Evolutionary conservation across 2,797 vertebrate genomes (phyloP), one percentile per base, ranked within the genome.

Genomic region (Helostoma temminkii): DNA sequence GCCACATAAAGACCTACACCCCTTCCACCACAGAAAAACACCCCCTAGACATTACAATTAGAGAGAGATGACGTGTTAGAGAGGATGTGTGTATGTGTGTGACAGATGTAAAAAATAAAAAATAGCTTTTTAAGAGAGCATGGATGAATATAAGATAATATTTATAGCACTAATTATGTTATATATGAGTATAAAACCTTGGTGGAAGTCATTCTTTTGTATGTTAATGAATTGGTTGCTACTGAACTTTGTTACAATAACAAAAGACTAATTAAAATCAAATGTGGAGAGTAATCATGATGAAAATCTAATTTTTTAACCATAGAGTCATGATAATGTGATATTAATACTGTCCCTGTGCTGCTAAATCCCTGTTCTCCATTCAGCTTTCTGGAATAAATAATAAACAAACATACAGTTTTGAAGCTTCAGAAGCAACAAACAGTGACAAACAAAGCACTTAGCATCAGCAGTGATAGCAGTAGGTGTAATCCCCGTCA

Each of bases 11-110:
- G 50, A 26, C 76, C 53, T 24, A 63, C 39, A 18, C 26, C 54
- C 46, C 36, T 39, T 39, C 37, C 37, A 15, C 56, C 30, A 26
- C 60, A 62, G 52, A 77, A 73, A 82, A 43, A 66, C 65, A 71
- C 64, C 46, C n/a, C 71, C 32, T 68, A 55, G 78, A 81, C 76
- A 60, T 74, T 53, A 82, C 76, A 86, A 75, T 85, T 70, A 73
- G 74, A 80, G 61, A 50, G 45, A 68, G 34, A 53, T 61, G 49
- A 50, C 47, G 56, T 66, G 63, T 68, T 16, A 3, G 18, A 50
- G 72, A n/a, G 62, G 6, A 3, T 25, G 60, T 47, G 46, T 12
- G 61, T 58, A 58, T 53, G 19, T 15, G 48, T 24, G 48, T 9
- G 19, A 10, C 30, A 36, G n/a, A 21, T 34, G 50, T 4, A n/a